These are phyloP conservation scores for Aplochiton taeniatus DNA, from an alignment of 2,797 vertebrate species.

Conservation along the genomic window DNA sequence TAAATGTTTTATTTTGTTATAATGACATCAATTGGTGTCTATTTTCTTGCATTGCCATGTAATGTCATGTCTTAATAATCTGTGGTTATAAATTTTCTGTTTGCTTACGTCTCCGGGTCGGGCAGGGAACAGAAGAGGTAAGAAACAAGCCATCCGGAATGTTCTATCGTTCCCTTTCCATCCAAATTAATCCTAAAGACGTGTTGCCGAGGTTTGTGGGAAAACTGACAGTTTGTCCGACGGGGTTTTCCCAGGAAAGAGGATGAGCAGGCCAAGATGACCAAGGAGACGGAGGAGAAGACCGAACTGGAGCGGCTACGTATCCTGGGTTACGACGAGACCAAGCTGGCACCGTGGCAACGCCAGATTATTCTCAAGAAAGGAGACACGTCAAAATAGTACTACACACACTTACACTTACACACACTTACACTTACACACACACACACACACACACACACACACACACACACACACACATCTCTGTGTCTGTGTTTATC, in stretches of 20 bases:
- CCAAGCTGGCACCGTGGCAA: constrained; percentile 97
- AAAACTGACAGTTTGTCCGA: too few species aligned
- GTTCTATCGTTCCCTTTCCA: too few species aligned
- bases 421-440: constrained; percentile 18
- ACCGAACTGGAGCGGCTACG: constrained; percentile 90
- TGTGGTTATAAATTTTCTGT: constrained; percentile 53
- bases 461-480: constrained; percentile 40
- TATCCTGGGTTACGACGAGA: constrained; percentile 94
- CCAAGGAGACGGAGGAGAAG: constrained; percentile 85
- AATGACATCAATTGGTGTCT: background rate
- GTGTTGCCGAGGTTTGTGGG: too few species aligned
- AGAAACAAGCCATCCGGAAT: constrained; percentile 56
- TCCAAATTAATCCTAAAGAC: too few species aligned
- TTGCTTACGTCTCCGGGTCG: constrained; percentile 65
- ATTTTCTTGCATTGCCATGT: too few species aligned
- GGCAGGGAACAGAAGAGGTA: constrained; percentile 94
- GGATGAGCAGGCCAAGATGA: constrained; percentile 81
- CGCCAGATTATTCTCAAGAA: constrained; percentile 97
- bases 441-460: background rate
- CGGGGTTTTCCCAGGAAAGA: constrained; percentile 77
- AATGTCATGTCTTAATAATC: constrained; percentile 7
- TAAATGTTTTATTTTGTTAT: background rate
- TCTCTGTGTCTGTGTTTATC: constrained; percentile 23
- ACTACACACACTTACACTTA: constrained; percentile 48
- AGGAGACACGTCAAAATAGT: constrained; percentile 93